Evolutionary conservation across 2,113 vertebrate species (phyloP).

Genomic region (Ptyas mucosa): DNA sequence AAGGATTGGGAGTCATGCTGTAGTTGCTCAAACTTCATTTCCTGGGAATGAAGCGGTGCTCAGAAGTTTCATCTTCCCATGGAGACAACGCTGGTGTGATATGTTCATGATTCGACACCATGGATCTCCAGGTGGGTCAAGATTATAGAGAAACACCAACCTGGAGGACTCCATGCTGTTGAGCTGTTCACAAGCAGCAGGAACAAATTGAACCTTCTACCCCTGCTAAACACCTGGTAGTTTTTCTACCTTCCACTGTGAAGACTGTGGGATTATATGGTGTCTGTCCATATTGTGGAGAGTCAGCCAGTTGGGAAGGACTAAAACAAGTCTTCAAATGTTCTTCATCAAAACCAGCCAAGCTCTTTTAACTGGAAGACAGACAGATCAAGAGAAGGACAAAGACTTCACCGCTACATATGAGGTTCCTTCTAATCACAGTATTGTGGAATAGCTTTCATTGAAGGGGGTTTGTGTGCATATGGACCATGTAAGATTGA

Average conservation of each 20-base stretch:
- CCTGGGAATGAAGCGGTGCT: conserved; percentile 60
- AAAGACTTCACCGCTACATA: background rate
- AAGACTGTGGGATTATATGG: conserved; percentile 19
- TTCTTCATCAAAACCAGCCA: background rate
- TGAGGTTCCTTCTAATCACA: conserved; percentile 10
- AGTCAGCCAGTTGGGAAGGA: conserved; percentile 19
- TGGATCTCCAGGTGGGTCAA: conserved; percentile 83
- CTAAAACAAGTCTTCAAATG: background rate
- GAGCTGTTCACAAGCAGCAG: conserved; percentile 74
- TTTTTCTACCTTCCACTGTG: conserved; percentile 23
- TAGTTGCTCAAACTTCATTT: background rate
- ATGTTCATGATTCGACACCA: conserved; percentile 77
- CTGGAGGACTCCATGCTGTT: conserved; percentile 81
- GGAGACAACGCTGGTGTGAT: conserved; percentile 53
- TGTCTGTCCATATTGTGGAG: background rate
- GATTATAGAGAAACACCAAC: conserved; percentile 76
- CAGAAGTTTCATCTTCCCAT: background rate
- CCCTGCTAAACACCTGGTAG: conserved; percentile 11
- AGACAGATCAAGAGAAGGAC: background rate
- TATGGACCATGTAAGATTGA: background rate
- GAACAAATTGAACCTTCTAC: conserved; percentile 48
- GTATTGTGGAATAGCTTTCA: background rate
- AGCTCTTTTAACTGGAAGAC: conserved; percentile 13
- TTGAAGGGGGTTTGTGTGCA: background rate
- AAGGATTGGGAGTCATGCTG: background rate